Base-by-base conservation (phyloP, 2,888 invertebrate genomes). In the Anaspis maculata region DNA sequence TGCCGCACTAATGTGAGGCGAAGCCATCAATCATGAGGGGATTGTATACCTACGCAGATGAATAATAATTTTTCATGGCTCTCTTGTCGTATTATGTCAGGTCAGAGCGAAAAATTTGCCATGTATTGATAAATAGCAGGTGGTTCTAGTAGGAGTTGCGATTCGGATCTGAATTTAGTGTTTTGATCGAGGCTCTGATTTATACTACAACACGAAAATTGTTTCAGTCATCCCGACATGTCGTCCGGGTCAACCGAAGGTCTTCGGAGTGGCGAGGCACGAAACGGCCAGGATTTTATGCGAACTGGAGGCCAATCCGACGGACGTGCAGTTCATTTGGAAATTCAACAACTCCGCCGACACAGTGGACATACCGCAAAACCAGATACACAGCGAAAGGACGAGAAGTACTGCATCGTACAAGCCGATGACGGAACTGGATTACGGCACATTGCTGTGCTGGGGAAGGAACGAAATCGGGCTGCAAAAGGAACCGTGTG, bases 331-430 rank as follows among this genome's bases (percentile, higher is more conserved):
- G 46, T 83, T 81, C 64, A 70, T 72, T 38, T 83, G 83, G 83
- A 79, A 77, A 64, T 82, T 85, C 67, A 85, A 85, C 69, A 81
- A 79, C 59, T 76, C 78, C 24, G 74, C 76, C 45, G 82, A 82
- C 51, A 72, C 75, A 15, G 69, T 78, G 42, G 81, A 83, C 62
- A 76, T 83, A 49, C 73, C 78, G 9, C 72, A 74, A 40, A 74
- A 73, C 33, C 71, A 73, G 46, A 70, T 78, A 42, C 69, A 70
- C 38, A 72, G 71, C 29, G 80, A 81, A 48, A 71, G 72, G 21
- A 69, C 76, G 5, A 70, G 76, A 15, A 82, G 83, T 52, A 69
- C 74, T 12, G 77, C 77, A 29, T 72, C 73, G 37, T 83, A 82
- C 58, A 79, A 77, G 27, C 83, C 83, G n/a, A 72, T 74, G 66